Evolutionary conservation across 2,797 vertebrate genomes (phyloP).

Genomic region (Cirrhinus mrigala): DNA sequence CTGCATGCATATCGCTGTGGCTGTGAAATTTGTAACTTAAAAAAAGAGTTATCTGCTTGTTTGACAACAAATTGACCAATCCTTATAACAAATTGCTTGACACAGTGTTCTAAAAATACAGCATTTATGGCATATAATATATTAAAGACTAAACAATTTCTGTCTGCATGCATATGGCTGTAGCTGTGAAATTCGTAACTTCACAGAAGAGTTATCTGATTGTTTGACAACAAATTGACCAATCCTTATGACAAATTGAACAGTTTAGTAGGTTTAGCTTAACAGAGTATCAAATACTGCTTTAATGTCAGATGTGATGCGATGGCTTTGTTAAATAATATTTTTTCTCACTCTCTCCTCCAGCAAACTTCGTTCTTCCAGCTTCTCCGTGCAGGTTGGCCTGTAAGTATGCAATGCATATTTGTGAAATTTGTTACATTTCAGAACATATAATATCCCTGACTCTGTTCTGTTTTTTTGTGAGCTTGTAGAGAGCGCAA

Average conservation of each 20-base stretch:
- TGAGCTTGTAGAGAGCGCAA: conserved; percentile 79
- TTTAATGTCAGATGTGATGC: neutral
- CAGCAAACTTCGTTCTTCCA: conserved; percentile 89
- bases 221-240: neutral
- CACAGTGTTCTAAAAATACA: neutral
- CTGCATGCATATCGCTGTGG: too few species aligned
- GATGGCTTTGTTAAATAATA: neutral
- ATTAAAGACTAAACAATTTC: neutral
- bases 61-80: neutral
- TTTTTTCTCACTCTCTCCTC: neutral
- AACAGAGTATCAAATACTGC: neutral
- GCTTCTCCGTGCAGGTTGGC: conserved; percentile 85
- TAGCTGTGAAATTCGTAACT: neutral
- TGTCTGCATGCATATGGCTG: neutral
- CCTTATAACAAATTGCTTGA: neutral
- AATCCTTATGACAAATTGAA: neutral
- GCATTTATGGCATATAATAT: neutral
- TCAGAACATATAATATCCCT: conserved; percentile 43
- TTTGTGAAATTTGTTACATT: neutral
- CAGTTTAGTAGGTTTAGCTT: neutral
- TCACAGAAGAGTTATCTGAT: neutral
- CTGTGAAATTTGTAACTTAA: too few species aligned
- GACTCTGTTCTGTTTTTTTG: conserved; percentile 69
- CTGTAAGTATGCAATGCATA: conserved; percentile 81
- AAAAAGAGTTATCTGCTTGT: neutral